phyloP scores from a whole-genome alignment of 2,888 invertebrate species.

The Pammene fasciana region DNA sequence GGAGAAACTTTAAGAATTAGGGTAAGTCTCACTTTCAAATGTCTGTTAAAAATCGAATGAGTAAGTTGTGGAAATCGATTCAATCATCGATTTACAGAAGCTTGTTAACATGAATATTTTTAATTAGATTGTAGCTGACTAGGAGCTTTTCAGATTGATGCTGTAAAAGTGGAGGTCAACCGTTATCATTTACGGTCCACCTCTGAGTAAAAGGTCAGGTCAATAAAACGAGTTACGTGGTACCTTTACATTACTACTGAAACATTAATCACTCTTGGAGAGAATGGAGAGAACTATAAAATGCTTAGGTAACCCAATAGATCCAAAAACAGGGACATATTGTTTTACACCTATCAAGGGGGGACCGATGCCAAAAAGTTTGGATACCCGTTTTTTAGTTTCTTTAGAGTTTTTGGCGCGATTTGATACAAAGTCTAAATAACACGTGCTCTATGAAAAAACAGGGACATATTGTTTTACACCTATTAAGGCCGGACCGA shows the following conservation, averaged over 20 bases:
- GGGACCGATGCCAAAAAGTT: no score
- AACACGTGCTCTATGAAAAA: no score
- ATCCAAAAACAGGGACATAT: no score
- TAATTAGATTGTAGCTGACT: slow-evolving; percentile 6
- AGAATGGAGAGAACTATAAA: no score
- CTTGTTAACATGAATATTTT: slow-evolving; percentile 5
- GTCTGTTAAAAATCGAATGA: slow-evolving; percentile 1
- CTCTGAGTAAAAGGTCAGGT: slow-evolving; percentile 10
- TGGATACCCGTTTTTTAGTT: no score
- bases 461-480: no score
- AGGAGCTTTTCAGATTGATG: slow-evolving; percentile 14
- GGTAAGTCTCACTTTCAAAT: slow-evolving; percentile 35
- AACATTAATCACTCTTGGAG: neutral
- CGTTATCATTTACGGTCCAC: slow-evolving; percentile 15
- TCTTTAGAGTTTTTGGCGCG: no score
- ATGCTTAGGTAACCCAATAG: no score
- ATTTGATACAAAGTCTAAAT: no score
- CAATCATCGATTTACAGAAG: slow-evolving; percentile 3
- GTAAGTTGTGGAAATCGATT: slow-evolving; percentile 2
- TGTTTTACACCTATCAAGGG: no score
- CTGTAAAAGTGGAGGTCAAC: slow-evolving; percentile 5
- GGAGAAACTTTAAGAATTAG: slow-evolving; percentile 40
- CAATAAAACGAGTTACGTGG: neutral
- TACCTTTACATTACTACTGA: neutral
- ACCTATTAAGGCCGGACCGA: no score